A percentile compares a stretch with the other conserved stretches of the same genome.
These are phyloP conservation scores for Pseudanteris insignis DNA, from an alignment of 2,888 invertebrate species.

Conservation along the genomic window DNA sequence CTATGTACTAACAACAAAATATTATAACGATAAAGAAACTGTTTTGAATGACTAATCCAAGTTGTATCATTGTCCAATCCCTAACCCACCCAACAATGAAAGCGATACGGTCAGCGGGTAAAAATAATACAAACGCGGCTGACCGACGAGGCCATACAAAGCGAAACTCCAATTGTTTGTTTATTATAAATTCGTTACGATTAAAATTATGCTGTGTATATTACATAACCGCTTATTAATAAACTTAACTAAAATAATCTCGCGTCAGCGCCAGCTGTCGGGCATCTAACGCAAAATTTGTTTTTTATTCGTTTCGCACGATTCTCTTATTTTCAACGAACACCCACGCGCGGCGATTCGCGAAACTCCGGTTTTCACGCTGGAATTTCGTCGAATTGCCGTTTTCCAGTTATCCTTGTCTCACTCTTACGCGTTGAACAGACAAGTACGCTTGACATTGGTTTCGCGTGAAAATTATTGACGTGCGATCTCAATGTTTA, in stretches of 20 bases:
- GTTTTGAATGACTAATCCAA: constrained; percentile 11
- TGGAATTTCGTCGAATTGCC: too few species aligned
- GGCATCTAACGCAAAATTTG: constrained; percentile 39
- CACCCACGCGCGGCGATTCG: not conserved
- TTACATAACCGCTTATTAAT: constrained; percentile 63
- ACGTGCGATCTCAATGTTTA: too few species aligned
- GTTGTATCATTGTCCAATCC: constrained; percentile 17
- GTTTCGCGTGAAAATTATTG: too few species aligned
- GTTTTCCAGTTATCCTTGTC: too few species aligned
- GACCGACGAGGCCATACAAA: not conserved
- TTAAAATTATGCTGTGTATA: constrained; percentile 44
- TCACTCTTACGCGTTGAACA: too few species aligned
- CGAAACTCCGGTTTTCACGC: constrained; percentile 10
- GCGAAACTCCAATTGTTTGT: constrained; percentile 47
- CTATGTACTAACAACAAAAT: constrained; percentile 11
- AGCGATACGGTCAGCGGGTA: constrained; percentile 6
- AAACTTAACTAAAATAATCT: constrained; percentile 57
- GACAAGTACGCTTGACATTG: too few species aligned
- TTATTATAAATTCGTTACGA: constrained; percentile 61
- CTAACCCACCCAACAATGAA: constrained; percentile 16
- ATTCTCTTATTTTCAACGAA: not conserved
- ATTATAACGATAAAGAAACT: not conserved
- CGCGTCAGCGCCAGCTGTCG: constrained; percentile 39
- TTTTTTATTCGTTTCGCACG: constrained; percentile 29
- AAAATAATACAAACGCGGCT: constrained; percentile 8